Base-by-base conservation (phyloP, 2,797 vertebrate genomes). In the Selene dorsalis region DNA sequence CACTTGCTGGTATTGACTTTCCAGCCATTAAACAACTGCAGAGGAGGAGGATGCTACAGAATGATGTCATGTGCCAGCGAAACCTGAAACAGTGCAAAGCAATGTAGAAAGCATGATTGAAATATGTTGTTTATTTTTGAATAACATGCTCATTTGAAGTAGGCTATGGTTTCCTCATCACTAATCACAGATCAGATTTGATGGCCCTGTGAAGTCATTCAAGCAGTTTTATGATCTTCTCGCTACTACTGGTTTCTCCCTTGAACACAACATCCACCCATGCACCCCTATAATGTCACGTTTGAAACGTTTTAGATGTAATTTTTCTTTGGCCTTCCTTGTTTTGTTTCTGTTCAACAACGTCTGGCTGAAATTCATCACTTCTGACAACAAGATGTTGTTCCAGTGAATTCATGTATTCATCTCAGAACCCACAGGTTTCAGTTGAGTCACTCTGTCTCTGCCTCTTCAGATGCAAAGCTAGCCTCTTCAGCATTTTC, bases 401-500 rank as follows among this genome's bases (percentile, higher is more conserved):
- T 62, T 65, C 38, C 39, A 47, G 11, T 62, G 41, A 17, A 70
- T 35, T 6, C 0, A 16, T 2, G 38, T 70, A 53, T n/a, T 35
- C 3, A 24, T 18, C 16, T 26, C 24, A 53, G 28, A 59, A 70
- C 28, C 3, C 5, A 20, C 11, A 48, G 17, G 10, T 30, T 45
- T 50, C 10, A 16, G 55, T 30, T 64, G 17, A 56, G 24, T 73
- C 76, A 30, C 43, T 53, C 38, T 52, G 7, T 62, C 32, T 35
- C 32, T 35, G 32, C 32, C 32, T 35, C 32, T 35, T 35, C 32
- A 35, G 7, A 41, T 41, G 68, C 80, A 70, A 50, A 26, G 41
- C 69, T 66, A 45, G 76, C 81, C 56, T 75, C 38, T 45, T 50
- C 4, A 20, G 56, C 35, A 67, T 72, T 67, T 85, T 84, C 75